These are phyloP conservation scores for Cosmopolites sordidus DNA, from an alignment of 2,888 invertebrate genomes.

Conservation along the genomic window DNA sequence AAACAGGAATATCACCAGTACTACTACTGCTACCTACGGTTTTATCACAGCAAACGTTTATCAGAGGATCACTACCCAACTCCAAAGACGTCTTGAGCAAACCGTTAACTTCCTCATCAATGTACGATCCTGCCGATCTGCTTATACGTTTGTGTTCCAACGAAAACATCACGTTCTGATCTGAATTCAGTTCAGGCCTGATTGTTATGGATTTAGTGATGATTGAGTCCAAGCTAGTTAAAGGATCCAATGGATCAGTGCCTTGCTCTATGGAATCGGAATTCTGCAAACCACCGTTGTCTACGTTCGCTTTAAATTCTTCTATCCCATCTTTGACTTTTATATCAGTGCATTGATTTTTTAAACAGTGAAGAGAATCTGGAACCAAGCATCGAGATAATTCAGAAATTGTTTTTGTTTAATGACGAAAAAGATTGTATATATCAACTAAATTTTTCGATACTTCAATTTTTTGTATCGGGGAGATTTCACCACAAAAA, in stretches of 20 bases:
- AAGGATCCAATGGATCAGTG: constrained; percentile 41
- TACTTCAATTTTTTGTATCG: too few species aligned
- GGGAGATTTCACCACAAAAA: too few species aligned
- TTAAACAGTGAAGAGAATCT: too few species aligned
- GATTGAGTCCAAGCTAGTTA: constrained; percentile 27
- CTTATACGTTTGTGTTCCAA: constrained; percentile 30
- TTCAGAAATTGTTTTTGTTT: too few species aligned
- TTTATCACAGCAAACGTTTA: constrained; percentile 11
- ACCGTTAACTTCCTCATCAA: constrained; percentile 31
- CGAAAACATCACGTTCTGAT: constrained; percentile 13
- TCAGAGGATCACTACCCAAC: constrained; percentile 37
- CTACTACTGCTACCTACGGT: not conserved
- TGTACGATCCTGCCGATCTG: constrained; percentile 38
- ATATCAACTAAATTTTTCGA: too few species aligned
- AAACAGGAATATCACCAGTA: not conserved
- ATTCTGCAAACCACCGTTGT: not conserved
- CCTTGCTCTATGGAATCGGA: constrained; percentile 42
- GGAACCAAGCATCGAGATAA: too few species aligned
- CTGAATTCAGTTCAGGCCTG: not conserved
- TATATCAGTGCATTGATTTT: constrained; percentile 8
- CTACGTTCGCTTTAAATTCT: constrained; percentile 3
- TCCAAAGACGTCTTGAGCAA: constrained; percentile 28
- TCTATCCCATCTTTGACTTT: constrained; percentile 20
- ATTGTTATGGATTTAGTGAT: constrained; percentile 27
- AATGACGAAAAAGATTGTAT: too few species aligned